Evolutionary conservation across 2,113 vertebrate genomes (phyloP), one percentile per base, ranked within the genome.

Genomic region (Amphiprion percula): DNA sequence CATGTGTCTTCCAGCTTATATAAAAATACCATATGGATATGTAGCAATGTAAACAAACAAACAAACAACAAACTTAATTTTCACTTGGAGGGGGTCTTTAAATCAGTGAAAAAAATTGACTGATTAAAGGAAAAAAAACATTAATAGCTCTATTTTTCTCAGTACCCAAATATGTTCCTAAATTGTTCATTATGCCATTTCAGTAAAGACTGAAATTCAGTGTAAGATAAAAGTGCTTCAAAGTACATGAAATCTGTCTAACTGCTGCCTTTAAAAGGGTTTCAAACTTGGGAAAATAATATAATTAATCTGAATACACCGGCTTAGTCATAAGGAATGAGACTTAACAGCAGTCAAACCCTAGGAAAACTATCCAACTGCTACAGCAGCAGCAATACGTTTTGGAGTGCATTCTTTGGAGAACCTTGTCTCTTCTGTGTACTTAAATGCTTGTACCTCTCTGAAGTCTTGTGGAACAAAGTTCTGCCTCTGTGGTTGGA

Each of bases 401-500:
- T 49, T 23, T 19, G 44, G 9, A 53, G n/a, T 52, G 53, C 15
- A 56, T 52, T 73, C 17, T 74, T 26, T 74, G 41, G 65, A 63
- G 37, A 78, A 46, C 49, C 41, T 23, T 58, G 33, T 59, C 26
- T 70, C 21, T 1, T 49, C 47, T 30, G 50, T 80, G 28, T 66
- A 53, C 65, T 79, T 52, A 71, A 79, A 74, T 54, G 17, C 26
- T 61, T 77, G 46, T 67, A 69, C 56, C 62, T 80, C 79, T 73
- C 50, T 44, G 24, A 74, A 80, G 37, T 70, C 30, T 56, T 21
- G 66, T 82, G 77, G 60, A 87, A 81, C 74, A 83, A 67, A 69
- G 47, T 76, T 80, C 68, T 84, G 61, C 46, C 68, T 46, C 81
- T 75, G 77, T 71, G 79, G 85, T 80, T 81, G 75, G 56, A 82